phyloP scores from a whole-genome alignment of 2,797 vertebrate species.

The Artibeus lituratus region DNA sequence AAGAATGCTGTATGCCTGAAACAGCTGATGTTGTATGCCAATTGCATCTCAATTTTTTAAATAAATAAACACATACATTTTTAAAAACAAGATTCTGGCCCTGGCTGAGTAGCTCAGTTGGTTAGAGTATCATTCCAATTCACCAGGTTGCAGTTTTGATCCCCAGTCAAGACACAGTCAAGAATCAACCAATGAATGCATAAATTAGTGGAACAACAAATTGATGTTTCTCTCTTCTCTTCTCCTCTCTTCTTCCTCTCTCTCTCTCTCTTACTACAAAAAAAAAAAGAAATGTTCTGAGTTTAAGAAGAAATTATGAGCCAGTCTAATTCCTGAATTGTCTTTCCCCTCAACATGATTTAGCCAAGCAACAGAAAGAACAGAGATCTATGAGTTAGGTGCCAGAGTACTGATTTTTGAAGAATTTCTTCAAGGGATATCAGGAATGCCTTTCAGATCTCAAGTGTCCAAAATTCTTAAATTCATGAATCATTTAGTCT shows the following conservation, averaged over 20 bases:
- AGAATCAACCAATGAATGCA: background rate
- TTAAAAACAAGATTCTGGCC: background rate
- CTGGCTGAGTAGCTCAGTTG: background rate
- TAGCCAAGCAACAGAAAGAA: slow-evolving; percentile 76
- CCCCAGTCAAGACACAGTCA: background rate
- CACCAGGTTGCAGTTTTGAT: background rate
- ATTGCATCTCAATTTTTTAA: background rate
- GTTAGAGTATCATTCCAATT: background rate
- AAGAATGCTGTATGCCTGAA: slow-evolving; percentile 42
- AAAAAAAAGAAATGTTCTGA: slow-evolving; percentile 81
- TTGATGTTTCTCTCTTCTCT: background rate
- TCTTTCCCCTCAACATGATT: slow-evolving; percentile 90
- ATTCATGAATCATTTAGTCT: slow-evolving; percentile 86
- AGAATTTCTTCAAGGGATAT: slow-evolving; percentile 83
- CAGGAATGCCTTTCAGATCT: slow-evolving; percentile 81
- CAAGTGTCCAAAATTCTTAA: slow-evolving; percentile 82
- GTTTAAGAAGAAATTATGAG: slow-evolving; percentile 91
- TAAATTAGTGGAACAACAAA: background rate
- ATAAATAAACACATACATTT: background rate
- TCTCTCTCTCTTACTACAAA: no score
- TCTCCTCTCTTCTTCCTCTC: no score
- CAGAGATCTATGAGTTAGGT: slow-evolving; percentile 70
- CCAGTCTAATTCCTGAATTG: slow-evolving; percentile 87
- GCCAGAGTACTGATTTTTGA: slow-evolving; percentile 84
- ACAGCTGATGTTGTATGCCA: background rate